phyloP scores from a whole-genome alignment of 2,888 invertebrate genomes.

The Ochropleura plecta region DNA sequence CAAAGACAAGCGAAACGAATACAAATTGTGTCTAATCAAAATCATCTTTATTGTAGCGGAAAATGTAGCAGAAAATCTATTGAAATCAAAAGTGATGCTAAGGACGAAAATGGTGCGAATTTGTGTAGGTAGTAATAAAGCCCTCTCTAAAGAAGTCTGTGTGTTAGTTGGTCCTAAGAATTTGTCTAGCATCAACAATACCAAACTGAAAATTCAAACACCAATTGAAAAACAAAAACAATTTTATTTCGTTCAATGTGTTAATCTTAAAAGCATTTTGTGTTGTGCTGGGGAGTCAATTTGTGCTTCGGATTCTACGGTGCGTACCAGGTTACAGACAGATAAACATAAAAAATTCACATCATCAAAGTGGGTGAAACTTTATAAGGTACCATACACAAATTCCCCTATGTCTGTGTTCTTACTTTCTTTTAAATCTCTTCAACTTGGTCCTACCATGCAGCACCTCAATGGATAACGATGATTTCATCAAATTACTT shows the following conservation, averaged over 20 bases:
- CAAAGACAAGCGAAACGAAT: constrained; percentile 53
- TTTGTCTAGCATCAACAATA: constrained; percentile 51
- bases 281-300: constrained; percentile 63
- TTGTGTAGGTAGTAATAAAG: constrained; percentile 90
- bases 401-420: constrained; percentile 86
- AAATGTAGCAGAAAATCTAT: constrained; percentile 57
- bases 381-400: constrained; percentile 91
- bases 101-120: constrained; percentile 82
- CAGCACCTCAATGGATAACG: constrained; percentile 79
- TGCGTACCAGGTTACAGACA: constrained; percentile 82
- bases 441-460: constrained; percentile 82
- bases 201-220: constrained; percentile 50
- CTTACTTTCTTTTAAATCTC: constrained; percentile 66
- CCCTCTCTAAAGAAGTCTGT: constrained; percentile 67
- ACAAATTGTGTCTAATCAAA: constrained; percentile 49
- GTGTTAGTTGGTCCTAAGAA: constrained; percentile 39
- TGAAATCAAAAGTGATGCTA: constrained; percentile 61
- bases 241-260: constrained; percentile 46
- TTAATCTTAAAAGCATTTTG: constrained; percentile 67
- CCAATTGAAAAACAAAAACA: constrained; percentile 50
- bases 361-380: constrained; percentile 88
- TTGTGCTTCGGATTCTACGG: constrained; percentile 79
- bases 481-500: constrained; percentile 55
- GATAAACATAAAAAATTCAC: constrained; percentile 79
- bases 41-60: constrained; percentile 44